Percentiles rank a stretch among this genome's conserved stretches.
These are phyloP conservation scores for Otolemur crassicaudatus DNA, from an alignment of 2,797 vertebrate species.

Conservation along the genomic window DNA sequence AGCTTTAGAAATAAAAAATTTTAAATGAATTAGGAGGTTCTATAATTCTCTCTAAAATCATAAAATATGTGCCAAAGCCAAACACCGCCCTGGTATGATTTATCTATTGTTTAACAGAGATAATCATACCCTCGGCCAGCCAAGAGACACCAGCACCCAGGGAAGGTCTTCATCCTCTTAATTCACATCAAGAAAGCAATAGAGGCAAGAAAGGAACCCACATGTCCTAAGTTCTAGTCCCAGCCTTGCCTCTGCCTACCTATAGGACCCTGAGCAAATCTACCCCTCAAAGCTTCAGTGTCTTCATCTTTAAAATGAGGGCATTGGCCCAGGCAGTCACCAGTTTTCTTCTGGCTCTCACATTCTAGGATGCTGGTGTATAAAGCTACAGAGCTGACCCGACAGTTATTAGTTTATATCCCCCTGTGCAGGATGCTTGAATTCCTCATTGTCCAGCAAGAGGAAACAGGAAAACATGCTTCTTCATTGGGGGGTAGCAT, in stretches of 20 bases:
- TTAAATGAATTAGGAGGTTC: constrained; percentile 49
- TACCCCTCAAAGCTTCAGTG: neutral
- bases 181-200: neutral
- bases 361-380: neutral
- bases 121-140: neutral
- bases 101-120: neutral
- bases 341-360: neutral
- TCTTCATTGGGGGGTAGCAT: neutral
- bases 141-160: neutral
- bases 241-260: neutral
- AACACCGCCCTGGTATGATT: neutral
- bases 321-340: neutral
- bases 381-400: neutral
- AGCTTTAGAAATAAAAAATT: constrained; percentile 53
- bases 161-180: neutral
- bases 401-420: constrained; percentile 15
- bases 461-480: neutral
- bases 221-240: neutral
- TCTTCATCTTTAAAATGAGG: constrained; percentile 26
- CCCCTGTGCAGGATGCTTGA: neutral
- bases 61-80: neutral
- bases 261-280: neutral
- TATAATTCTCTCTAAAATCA: constrained; percentile 22
- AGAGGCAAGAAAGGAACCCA: neutral
- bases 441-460: constrained; percentile 5